Conservation (phyloP, 2,113 vertebrate species). For the Scomber colias region DNA sequence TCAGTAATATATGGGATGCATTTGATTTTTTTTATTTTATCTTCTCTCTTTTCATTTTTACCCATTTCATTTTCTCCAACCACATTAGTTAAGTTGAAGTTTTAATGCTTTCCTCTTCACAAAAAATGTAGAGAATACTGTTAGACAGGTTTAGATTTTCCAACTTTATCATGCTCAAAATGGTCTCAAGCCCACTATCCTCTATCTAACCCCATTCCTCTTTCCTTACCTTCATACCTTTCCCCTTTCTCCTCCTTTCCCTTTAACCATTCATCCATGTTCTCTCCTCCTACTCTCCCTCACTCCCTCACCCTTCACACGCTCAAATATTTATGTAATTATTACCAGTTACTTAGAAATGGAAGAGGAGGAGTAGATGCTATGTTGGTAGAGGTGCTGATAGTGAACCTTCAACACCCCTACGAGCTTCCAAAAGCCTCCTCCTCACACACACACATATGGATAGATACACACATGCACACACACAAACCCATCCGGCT, state of each 20-base stretch:
- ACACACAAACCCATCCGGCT: background rate
- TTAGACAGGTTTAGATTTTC: slow-evolving; percentile 10
- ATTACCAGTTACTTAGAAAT: slow-evolving; percentile 60
- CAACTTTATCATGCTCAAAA: slow-evolving; percentile 19
- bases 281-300: background rate
- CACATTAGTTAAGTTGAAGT: background rate
- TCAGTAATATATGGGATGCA: slow-evolving; percentile 16
- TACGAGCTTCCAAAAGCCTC: slow-evolving; percentile 38
- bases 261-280: slow-evolving; percentile 11
- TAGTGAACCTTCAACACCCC: slow-evolving; percentile 50
- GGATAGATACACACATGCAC: background rate
- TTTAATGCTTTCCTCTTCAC: background rate
- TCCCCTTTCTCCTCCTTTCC: background rate
- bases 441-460: slow-evolving; percentile 13
- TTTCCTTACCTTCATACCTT: slow-evolving; percentile 24
- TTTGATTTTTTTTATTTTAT: slow-evolving; percentile 52
- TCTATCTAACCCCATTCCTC: slow-evolving; percentile 34
- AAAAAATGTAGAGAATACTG: background rate
- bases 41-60: background rate
- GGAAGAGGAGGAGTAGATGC: slow-evolving; percentile 60
- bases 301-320: background rate
- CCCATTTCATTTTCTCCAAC: slow-evolving; percentile 4
- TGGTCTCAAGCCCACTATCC: slow-evolving; percentile 19
- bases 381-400: slow-evolving; percentile 59
- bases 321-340: slow-evolving; percentile 36